Conservation (phyloP, 2,113 vertebrate species). For the Leptocoma aspasia region DNA sequence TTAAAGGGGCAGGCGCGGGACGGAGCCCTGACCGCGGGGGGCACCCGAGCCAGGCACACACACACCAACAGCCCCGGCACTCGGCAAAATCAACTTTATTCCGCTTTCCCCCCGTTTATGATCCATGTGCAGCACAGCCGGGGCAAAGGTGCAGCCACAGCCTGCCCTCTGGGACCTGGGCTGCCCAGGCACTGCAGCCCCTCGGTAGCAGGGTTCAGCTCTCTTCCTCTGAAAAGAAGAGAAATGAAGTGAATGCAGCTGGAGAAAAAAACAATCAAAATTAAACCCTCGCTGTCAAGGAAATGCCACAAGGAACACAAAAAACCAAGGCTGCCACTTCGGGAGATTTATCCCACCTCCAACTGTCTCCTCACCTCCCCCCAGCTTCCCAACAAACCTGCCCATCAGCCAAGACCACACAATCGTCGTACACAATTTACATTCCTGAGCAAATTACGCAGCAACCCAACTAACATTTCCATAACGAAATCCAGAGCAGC, state of each 20-base stretch:
- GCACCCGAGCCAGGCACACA: no score
- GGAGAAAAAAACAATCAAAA: neutral
- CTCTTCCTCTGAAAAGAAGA: conserved; percentile 73
- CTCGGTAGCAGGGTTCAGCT: neutral
- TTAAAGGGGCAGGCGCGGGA: neutral
- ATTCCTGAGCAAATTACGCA: neutral
- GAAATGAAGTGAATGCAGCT: accelerated
- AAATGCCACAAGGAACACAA: neutral
- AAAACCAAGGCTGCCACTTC: neutral
- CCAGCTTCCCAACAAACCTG: neutral
- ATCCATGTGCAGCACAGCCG: neutral
- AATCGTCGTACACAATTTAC: neutral
- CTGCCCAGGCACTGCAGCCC: no score
- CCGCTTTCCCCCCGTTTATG: neutral
- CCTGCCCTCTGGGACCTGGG: accelerated
- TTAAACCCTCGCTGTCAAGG: accelerated
- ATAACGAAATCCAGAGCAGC: neutral
- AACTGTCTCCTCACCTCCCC: neutral
- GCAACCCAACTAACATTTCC: neutral
- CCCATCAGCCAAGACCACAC: neutral
- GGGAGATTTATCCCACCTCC: neutral
- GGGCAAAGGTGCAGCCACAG: accelerated
- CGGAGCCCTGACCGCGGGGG: no score
- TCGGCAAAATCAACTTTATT: neutral
- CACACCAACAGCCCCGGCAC: neutral